Evolutionary conservation across 2,888 invertebrate species (phyloP), one percentile per base, ranked within the genome.

Genomic region (Meliscaeva auricollis): DNA sequence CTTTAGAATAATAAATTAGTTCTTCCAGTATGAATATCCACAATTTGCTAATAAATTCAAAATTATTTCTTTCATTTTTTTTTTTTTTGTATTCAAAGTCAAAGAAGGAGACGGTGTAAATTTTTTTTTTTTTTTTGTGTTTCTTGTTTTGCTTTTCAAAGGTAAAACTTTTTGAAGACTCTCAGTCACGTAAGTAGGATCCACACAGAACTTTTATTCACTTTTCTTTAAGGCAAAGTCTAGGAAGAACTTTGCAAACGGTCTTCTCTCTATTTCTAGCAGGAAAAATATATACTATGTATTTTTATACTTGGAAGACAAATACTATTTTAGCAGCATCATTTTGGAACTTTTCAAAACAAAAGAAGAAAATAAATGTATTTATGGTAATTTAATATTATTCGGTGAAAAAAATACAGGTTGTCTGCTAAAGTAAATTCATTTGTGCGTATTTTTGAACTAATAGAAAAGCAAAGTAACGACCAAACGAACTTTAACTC

Each of bases 11-110:
- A 60, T 26, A 41, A 30, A 60, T 60, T 22, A 41, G 26, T 26
- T 60, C 32, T 15, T 8, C 41, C 22, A 9, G 8, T 60, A 41
- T 26, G 13, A 52, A 6, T 26, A 26, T n/a, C 22, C 9, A 2
- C 22, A 41, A 9, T 44, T 20, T 41, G 41, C 41, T 60, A 60
- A 60, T 60, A 60, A 38, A 60, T 41, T 60, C 60, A 41, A 38
- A 58, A 13, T 58, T 38, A 1, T 58, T 20, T 41, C 7, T 38
- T 58, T 15, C 26, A 26, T 9, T 48, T 20, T 48, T 20, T 48
- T 20, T 6, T 7, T 44, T 3, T 2, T n/a, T n/a, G n/a, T n/a
- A n/a, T n/a, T 30, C 26, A 26, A 26, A 26, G 26, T 26, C 26
- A 26, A 26, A 26, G 26, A 26, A 26, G 26, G 4, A 26, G 4